Percentiles rank a stretch among this genome's conserved stretches.
These are phyloP conservation scores for Dendronephthya gigantea DNA, from an alignment of 64 coral and sea anemone species.

Conservation along the genomic window DNA sequence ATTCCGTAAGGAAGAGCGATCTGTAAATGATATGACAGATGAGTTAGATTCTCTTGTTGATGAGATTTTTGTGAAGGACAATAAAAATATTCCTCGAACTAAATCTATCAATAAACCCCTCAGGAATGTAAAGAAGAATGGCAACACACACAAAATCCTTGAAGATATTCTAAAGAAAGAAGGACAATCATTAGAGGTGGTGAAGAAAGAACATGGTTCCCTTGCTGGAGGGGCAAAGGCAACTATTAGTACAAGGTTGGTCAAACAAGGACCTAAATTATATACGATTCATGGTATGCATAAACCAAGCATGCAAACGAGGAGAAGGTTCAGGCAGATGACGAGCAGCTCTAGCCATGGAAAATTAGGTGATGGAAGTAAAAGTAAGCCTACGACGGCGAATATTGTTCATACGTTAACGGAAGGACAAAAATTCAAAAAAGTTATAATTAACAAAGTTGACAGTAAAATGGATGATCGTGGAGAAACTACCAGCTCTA, in stretches of 20 bases:
- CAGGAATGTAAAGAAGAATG: neutral
- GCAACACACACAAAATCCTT: neutral
- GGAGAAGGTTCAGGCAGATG: neutral
- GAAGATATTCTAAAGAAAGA: neutral
- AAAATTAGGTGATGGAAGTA: neutral
- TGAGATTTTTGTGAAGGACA: neutral
- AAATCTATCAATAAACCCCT: neutral
- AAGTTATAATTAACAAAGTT: neutral
- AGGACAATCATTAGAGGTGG: neutral
- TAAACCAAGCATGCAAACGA: neutral
- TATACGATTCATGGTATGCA: neutral
- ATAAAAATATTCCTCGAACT: neutral
- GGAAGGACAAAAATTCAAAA: neutral
- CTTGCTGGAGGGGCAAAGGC: neutral
- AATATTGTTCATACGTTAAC: neutral
- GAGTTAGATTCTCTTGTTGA: neutral
- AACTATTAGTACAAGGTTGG: neutral
- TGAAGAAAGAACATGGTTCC: neutral
- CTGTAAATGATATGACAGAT: neutral
- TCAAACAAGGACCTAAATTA: neutral
- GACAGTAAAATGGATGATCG: too few relatives aligned
- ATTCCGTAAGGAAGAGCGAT: neutral
- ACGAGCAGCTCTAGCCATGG: neutral
- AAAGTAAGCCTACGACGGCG: neutral
- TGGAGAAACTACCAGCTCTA: too few relatives aligned